These are phyloP conservation scores for Spheniscus humboldti DNA, from an alignment of 2,797 vertebrate genomes.

Conservation along the genomic window DNA sequence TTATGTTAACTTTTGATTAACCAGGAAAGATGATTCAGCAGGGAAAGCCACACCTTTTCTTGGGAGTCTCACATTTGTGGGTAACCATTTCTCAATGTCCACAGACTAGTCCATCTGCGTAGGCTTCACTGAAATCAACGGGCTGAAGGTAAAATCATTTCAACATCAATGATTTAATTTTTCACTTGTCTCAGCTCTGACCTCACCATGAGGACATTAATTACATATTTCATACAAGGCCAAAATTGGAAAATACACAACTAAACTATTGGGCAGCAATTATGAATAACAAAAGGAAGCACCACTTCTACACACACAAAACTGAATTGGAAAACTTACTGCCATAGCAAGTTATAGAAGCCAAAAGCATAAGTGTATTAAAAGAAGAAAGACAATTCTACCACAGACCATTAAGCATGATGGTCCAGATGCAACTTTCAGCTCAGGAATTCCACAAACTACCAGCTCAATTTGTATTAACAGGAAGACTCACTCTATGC, in stretches of 20 bases:
- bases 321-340: background rate
- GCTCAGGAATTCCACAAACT: background rate
- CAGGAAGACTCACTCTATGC: background rate
- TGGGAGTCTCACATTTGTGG: background rate
- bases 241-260: background rate
- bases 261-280: background rate
- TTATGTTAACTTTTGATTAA: background rate
- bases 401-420: background rate
- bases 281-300: background rate
- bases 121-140: conserved; percentile 23
- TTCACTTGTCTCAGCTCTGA: background rate
- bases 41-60: background rate
- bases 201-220: background rate
- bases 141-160: background rate
- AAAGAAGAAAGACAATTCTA: background rate
- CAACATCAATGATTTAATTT: background rate
- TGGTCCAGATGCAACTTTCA: background rate
- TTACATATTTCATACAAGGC: background rate
- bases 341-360: background rate
- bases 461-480: background rate
- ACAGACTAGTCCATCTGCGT: conserved; percentile 9
- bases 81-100: conserved; percentile 2
- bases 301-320: background rate
- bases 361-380: background rate
- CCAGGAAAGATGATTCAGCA: background rate